A percentile compares a stretch with the other conserved stretches of the same genome.
Conservation (phyloP, 2,797 vertebrate species). For the Otolemur crassicaudatus region DNA sequence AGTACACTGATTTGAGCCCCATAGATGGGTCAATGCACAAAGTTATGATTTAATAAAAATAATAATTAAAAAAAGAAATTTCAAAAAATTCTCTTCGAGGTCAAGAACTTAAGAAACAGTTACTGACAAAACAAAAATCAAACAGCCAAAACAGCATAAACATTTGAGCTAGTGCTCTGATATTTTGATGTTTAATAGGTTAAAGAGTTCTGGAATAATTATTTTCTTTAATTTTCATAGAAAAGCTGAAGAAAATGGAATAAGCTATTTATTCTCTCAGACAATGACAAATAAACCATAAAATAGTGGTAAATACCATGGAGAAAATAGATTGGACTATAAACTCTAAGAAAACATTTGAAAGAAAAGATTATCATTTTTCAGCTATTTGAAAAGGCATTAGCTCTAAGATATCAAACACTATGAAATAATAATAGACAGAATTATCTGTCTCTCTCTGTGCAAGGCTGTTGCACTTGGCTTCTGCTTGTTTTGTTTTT, state of each 20-base stretch:
- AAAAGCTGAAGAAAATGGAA: constrained; percentile 11
- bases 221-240: neutral
- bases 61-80: neutral
- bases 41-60: too few species aligned
- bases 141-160: neutral
- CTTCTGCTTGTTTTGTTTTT: neutral
- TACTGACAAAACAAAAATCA: neutral
- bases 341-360: neutral
- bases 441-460: neutral
- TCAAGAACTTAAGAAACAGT: neutral
- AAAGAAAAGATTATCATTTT: neutral
- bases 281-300: neutral
- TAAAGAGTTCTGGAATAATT: neutral
- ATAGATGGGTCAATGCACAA: too few species aligned
- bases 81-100: neutral
- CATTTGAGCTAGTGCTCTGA: neutral
- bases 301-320: neutral
- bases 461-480: neutral
- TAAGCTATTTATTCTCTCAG: neutral
- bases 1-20: too few species aligned
- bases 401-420: neutral
- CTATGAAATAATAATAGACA: neutral
- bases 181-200: constrained; percentile 10
- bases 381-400: neutral
- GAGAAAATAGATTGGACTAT: neutral